Base-by-base conservation (phyloP, 1,140 invertebrate species). In the Lepidostoma basale region DNA sequence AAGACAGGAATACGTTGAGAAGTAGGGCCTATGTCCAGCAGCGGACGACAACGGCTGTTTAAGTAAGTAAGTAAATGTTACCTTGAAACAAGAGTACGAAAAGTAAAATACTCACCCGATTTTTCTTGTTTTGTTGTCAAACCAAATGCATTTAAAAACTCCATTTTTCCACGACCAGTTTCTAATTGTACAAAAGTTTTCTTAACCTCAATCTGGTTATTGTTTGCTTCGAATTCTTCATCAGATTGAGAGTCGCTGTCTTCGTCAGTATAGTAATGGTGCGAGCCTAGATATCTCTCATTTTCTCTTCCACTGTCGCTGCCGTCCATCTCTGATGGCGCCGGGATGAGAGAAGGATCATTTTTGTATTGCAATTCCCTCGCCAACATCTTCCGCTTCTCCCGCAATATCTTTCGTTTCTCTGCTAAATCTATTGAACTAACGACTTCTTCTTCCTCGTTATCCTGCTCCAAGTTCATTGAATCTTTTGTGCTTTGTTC, bases 351-450 rank as follows among this genome's bases (percentile, higher is more conserved):
- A 60, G 18, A 20, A 2, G 22, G n/a, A 52, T 25, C 10, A 52
- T 23, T 52, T 23, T 52, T 52, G 26, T 58, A 58, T 25, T 58
- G 49, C 45, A 36, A 3, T 54, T 70, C 44, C 23, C 52, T 30
- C 60, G 62, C 14, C 30, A 39, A 20, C 59, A 33, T 26, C 49
- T 52, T 68, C 52, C 30, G 68, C 42, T 60, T 62, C 33, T 33
- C 58, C 39, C 77, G 73, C 16, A 79, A 39, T 40, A 75, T 74
- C 72, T 75, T 78, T 63, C 76, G 73, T 70, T 78, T 81, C 68
- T 82, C 80, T 36, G 81, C 81, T 40, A 81, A 66, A 54, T 83
- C 81, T 70, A 83, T 67, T 5, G 79, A 74, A 71, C 81, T 82
- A 3, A 81, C 52, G 72, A 79, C 79, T 25, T 82, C 80, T 33